Evolutionary conservation across 2,888 invertebrate species (phyloP).

Genomic region (Polia nebulosa): DNA sequence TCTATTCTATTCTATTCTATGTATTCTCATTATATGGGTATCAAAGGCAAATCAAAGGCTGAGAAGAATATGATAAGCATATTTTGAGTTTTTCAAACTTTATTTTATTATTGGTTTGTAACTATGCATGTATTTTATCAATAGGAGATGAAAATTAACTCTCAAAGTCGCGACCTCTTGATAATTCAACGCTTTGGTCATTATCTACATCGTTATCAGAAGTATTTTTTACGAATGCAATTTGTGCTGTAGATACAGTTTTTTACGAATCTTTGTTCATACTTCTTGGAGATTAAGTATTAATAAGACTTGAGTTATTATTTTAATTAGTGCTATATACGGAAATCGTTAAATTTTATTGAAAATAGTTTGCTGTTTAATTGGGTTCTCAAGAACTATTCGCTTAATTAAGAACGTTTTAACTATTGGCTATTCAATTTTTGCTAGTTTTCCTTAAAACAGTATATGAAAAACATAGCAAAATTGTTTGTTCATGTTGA

Average conservation of each 20-base stretch:
- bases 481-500: slow-evolving; percentile 10
- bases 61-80: no score
- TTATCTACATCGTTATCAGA: slow-evolving; percentile 6
- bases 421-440: slow-evolving; percentile 19
- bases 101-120: no score
- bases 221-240: not conserved
- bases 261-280: not conserved
- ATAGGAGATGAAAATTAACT: not conserved
- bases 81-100: not conserved
- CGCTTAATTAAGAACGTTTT: slow-evolving; percentile 3
- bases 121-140: not conserved
- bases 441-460: slow-evolving; percentile 44
- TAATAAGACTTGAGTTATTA: not conserved
- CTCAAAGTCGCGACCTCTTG: slow-evolving; percentile 2
- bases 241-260: not conserved
- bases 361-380: slow-evolving; percentile 11
- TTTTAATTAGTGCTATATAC: slow-evolving; percentile 4
- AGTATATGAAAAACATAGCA: slow-evolving; percentile 12
- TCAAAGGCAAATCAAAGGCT: no score
- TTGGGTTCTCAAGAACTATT: slow-evolving; percentile 16
- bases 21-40: no score
- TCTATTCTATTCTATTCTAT: no score
- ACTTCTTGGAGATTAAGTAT: not conserved
- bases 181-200: slow-evolving; percentile 3
- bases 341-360: slow-evolving; percentile 19